These are phyloP conservation scores for Coregonus sp. DNA, from an alignment of 2,797 vertebrate genomes.

Conservation along the genomic window DNA sequence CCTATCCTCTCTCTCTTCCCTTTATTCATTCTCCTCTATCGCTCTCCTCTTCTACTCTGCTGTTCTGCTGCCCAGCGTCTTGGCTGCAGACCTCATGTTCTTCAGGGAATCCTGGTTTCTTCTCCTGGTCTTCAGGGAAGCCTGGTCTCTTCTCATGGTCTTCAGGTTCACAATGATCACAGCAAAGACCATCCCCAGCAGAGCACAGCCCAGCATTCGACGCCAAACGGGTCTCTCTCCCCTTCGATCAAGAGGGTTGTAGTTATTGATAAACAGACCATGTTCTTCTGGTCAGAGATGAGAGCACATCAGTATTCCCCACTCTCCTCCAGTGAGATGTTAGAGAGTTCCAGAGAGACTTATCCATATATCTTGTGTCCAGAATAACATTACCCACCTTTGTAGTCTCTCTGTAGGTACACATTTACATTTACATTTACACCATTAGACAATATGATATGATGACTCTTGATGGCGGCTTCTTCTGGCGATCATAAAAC, in stretches of 20 bases:
- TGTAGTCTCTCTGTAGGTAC: neutral
- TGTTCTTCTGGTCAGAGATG: neutral
- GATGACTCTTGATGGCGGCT: neutral
- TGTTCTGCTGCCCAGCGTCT: neutral
- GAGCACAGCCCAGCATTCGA: neutral
- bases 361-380: neutral
- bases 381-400: neutral
- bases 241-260: neutral
- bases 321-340: neutral
- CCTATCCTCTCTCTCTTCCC: neutral
- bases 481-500: neutral
- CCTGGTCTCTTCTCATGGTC: neutral
- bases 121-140: neutral
- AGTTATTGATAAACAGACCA: neutral
- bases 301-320: neutral
- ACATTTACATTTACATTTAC: neutral
- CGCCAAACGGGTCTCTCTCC: neutral
- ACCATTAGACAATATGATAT: neutral
- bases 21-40: neutral
- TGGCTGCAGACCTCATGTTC: neutral
- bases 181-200: neutral
- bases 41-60: neutral
- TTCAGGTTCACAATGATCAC: neutral
- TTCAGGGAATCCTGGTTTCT: neutral
- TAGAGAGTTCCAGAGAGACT: neutral